Conservation (phyloP, 2,888 invertebrate genomes). For the Metallyticus violacea region DNA sequence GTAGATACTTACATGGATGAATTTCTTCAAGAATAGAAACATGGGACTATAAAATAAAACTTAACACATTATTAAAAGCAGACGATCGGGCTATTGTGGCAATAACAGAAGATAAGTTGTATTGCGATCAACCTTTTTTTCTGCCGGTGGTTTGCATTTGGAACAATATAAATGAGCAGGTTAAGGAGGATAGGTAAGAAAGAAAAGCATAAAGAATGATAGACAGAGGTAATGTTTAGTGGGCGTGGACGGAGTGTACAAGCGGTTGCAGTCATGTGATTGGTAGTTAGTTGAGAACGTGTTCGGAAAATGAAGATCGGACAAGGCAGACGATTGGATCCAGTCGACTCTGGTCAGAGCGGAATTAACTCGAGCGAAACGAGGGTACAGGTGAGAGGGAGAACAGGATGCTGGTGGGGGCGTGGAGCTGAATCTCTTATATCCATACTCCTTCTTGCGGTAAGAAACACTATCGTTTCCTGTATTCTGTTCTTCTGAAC, state of each 20-base stretch:
- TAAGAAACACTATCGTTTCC: background rate
- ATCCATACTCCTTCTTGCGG: background rate
- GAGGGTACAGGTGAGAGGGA: background rate
- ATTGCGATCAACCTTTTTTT: too few relatives aligned
- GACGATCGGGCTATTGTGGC: too few relatives aligned
- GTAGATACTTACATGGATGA: too few relatives aligned
- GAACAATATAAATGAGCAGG: background rate
- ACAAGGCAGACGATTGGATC: background rate
- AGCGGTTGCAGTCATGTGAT: background rate
- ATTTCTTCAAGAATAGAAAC: too few relatives aligned
- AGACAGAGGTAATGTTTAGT: constrained; percentile 5
- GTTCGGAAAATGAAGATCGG: constrained; percentile 3
- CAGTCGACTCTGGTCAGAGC: background rate
- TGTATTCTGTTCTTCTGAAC: too few relatives aligned
- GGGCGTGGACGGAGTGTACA: background rate
- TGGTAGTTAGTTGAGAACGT: background rate
- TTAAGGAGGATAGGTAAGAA: background rate
- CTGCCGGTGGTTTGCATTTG: too few relatives aligned
- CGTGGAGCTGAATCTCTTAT: background rate
- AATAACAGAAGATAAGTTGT: too few relatives aligned
- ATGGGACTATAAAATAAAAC: too few relatives aligned
- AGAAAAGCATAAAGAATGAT: background rate
- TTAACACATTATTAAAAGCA: too few relatives aligned
- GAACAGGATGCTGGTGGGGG: too few relatives aligned
- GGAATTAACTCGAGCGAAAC: background rate